These are phyloP conservation scores for Lasioglossum lativentre DNA, from an alignment of 2,888 invertebrate species.

Conservation along the genomic window DNA sequence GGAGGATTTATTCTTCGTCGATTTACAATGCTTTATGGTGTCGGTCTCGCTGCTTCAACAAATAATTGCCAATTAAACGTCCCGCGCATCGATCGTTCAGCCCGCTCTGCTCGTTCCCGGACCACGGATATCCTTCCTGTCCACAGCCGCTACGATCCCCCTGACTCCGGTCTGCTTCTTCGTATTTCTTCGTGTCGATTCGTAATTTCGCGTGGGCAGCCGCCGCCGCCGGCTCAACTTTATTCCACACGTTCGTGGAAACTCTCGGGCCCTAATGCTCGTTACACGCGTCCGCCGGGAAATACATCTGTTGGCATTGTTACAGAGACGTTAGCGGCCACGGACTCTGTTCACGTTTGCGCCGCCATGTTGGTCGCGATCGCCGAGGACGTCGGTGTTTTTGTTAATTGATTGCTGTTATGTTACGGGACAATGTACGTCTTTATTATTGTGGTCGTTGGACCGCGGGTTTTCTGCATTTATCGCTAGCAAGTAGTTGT, in stretches of 20 bases:
- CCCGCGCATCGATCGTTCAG: conserved; percentile 74
- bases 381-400: neutral
- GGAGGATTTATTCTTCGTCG: conserved; percentile 78
- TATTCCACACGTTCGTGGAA: neutral
- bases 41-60: conserved; percentile 78
- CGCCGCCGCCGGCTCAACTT: neutral
- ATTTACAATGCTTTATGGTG: conserved; percentile 81
- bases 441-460: neutral
- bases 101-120: conserved; percentile 42
- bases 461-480: neutral
- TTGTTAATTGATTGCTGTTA: neutral
- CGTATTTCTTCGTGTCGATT: conserved; percentile 2
- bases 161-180: conserved; percentile 11
- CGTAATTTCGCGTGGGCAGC: conserved; percentile 29
- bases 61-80: conserved; percentile 82
- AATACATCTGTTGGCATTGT: conserved; percentile 1
- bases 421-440: neutral
- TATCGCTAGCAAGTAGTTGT: too few species aligned
- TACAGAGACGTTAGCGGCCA: conserved; percentile 8
- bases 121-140: conserved; percentile 57
- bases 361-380: neutral
- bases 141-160: neutral
- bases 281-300: neutral
- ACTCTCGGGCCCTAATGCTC: neutral
- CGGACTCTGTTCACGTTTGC: neutral